Base-by-base conservation (phyloP, 2,113 vertebrate species). In the Corythornis vintsioides region DNA sequence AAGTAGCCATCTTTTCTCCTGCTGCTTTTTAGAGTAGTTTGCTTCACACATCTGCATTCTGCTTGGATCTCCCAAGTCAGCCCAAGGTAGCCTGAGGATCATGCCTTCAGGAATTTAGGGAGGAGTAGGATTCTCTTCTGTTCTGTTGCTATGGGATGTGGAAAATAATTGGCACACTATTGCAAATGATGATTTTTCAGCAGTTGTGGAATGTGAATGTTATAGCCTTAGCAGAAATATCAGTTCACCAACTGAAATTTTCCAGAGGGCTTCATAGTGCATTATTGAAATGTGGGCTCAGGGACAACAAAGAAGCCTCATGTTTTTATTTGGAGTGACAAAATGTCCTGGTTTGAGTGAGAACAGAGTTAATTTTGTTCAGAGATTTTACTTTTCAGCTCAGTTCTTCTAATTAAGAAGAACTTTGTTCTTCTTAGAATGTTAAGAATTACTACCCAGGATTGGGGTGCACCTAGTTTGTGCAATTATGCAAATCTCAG, bases 131-230 rank as follows among this genome's bases (percentile, higher is more conserved):
- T 61, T 25, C 56, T 83, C 10, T 85, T 67, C 56, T 79, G 19
- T 26, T 87, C 60, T 67, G 75, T 86, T 88, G 76, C 65, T 47
- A 84, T 81, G 48, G 40, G 53, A 88, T 21, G 77, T 81, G 74
- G 35, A 93, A 94, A 92, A 83, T 94, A 90, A 86, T 73, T 95
- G 83, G 65, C 64, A 61, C 8, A 7, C n/a, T 75, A 29, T 72
- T 50, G 40, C 59, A 82, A 83, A 55, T 15, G 33, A 18, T 63
- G 28, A 8, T 35, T 87, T 50, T 92, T 85, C 79, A 92, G 55
- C n/a, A 72, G 28, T 77, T 64, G 19, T 59, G 83, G 33, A 53
- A 78, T 53, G 22, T 1, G 2, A 79, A 63, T 29, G 64, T 88
- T 91, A 50, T 2, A 80, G 14, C 45, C 63, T 69, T 26, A 71